Evolutionary conservation across 1,140 invertebrate species (phyloP), one percentile per base, ranked within the genome.

Genomic region (Lithobius niger): DNA sequence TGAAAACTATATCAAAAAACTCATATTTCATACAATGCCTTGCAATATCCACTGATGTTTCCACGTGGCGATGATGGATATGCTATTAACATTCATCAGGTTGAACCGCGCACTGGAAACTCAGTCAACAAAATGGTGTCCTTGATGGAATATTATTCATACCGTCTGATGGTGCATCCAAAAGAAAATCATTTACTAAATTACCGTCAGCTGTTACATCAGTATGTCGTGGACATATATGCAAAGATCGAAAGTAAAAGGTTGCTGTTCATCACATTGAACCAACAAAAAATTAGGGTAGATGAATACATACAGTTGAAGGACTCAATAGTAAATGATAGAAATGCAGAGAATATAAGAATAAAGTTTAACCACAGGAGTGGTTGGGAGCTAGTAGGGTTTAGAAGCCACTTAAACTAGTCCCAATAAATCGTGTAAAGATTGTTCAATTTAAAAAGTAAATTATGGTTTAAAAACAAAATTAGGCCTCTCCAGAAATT

Each of bases 41-140:
- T 76, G 28, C 72, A 76, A 65, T 76, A 76, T 66, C 71, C 69
- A 25, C 55, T 75, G 3, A 60, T 76, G 27, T 76, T 73, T 65
- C 72, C 68, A 64, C 52, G 70, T 61, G 72, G 74, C 25, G 64
- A 73, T 61, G 67, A 74, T 65, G 69, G 66, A 58, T 74, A 74
- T 66, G 42, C 66, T 63, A 63, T 73, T 36, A 58, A 63, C 31
- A 67, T 74, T 47, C 67, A 66, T 58, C 57, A 66, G 63, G 58
- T 63, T 60, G 63, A 73, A 69, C 64, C 62, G 56, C 21, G 22
- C 56, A 60, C 42, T 26, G 57, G 54, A 49, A 50, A 57, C 24
- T 50, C 51, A 44, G 49, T 31, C 16, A 18, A 51, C 28, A 42
- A 50, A 22, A 49, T 19, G 27, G 28, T 43, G 21, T 51, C n/a